phyloP scores from a whole-genome alignment of 1,140 invertebrate species.

The Ridgeia piscesae region DNA sequence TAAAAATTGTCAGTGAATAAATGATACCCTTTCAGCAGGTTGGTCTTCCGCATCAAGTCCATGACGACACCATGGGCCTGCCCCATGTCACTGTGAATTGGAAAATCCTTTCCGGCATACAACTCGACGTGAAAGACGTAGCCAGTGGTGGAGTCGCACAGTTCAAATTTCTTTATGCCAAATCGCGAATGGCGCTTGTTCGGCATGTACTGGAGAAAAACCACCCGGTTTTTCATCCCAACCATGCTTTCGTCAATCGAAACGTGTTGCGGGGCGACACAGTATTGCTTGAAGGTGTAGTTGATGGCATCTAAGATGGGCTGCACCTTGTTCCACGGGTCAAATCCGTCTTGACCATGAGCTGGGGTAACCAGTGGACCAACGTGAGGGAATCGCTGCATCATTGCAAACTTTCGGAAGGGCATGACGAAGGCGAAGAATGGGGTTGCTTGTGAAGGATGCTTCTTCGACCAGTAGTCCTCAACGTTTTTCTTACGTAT shows the following conservation, averaged over 20 bases:
- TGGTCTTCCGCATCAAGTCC: background rate
- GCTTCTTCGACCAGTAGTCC: conserved; percentile 5
- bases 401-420: background rate
- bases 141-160: conserved; percentile 28
- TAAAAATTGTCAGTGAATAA: conserved; percentile 11
- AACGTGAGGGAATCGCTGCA: background rate
- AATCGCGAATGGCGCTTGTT: conserved; percentile 27
- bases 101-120: background rate
- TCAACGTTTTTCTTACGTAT: background rate
- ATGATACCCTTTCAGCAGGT: background rate
- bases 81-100: background rate
- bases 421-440: background rate
- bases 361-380: conserved; percentile 20
- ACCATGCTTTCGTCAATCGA: conserved; percentile 34
- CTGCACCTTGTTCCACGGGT: background rate
- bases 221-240: conserved; percentile 29
- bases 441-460: background rate
- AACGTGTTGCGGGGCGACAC: conserved; percentile 20
- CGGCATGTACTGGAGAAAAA: conserved; percentile 34
- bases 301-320: background rate
- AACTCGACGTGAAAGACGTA: conserved; percentile 4
- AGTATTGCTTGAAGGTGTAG: conserved; percentile 16
- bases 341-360: background rate
- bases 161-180: conserved; percentile 32
- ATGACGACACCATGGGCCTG: conserved; percentile 2